A percentile compares a stretch with the other conserved stretches of the same genome.
Conservation (phyloP, 1,140 invertebrate species). For the Zaprionus gabonicus region DNA sequence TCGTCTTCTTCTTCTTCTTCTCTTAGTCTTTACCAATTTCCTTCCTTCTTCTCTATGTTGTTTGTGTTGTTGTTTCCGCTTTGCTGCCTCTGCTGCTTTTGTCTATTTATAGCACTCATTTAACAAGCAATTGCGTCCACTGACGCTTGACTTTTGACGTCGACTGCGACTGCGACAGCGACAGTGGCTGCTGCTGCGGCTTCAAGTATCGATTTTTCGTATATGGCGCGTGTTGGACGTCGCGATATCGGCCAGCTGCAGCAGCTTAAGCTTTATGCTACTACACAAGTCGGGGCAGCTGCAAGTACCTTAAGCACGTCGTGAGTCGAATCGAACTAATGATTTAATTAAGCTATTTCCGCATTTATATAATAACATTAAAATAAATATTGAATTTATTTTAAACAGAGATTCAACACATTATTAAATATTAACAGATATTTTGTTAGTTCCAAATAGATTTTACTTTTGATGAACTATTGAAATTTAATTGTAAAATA, state of each 20-base stretch:
- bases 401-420: background rate
- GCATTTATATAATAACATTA: background rate
- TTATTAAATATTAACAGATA: too few species aligned
- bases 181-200: constrained; percentile 39
- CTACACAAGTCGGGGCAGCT: background rate
- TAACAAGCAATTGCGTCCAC: constrained; percentile 37
- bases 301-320: background rate
- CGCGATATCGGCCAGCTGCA: constrained; percentile 19
- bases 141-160: constrained; percentile 27
- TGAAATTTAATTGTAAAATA: too few species aligned
- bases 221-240: constrained; percentile 22
- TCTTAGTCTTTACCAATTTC: constrained; percentile 5
- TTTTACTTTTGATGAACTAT: too few species aligned
- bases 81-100: constrained; percentile 1
- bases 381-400: background rate
- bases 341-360: background rate
- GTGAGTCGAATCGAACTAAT: background rate
- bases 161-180: constrained; percentile 7
- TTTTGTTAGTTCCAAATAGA: too few species aligned
- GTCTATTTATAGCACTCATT: constrained; percentile 49
- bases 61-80: background rate
- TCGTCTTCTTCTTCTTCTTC: background rate
- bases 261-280: constrained; percentile 10
- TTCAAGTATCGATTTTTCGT: constrained; percentile 68
- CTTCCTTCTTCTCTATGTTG: background rate